Percentiles rank a stretch among this genome's conserved stretches.
Conservation (phyloP, 2,888 invertebrate species). For the Acleris sparsana region DNA sequence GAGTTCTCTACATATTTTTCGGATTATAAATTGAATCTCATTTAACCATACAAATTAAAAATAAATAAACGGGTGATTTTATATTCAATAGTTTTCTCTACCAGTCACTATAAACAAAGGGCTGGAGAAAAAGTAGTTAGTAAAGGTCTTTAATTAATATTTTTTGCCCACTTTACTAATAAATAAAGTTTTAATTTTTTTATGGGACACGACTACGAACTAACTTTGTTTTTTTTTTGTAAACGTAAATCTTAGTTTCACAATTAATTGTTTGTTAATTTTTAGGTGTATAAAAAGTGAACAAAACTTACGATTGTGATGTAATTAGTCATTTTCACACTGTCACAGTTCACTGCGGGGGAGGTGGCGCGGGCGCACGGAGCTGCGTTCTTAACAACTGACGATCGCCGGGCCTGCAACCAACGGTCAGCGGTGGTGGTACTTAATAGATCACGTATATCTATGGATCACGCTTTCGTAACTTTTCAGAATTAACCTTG, state of each 20-base stretch:
- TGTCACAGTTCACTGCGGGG: slow-evolving; percentile 64
- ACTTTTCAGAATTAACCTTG: slow-evolving; percentile 60
- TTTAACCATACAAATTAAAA: neutral
- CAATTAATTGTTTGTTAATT: neutral
- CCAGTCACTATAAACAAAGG: too few relatives aligned
- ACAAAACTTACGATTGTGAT: slow-evolving; percentile 69
- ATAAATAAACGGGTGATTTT: too few relatives aligned
- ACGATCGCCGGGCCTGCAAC: slow-evolving; percentile 63
- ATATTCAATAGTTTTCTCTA: too few relatives aligned
- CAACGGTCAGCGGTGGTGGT: slow-evolving; percentile 64
- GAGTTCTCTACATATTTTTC: neutral
- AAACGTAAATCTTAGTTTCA: neutral
- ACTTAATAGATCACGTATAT: slow-evolving; percentile 61
- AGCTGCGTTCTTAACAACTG: slow-evolving; percentile 65
- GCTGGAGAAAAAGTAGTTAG: too few relatives aligned
- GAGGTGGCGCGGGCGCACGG: slow-evolving; percentile 56
- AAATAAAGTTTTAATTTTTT: too few relatives aligned
- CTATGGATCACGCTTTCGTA: slow-evolving; percentile 50
- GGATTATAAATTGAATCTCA: neutral
- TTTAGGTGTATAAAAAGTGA: neutral
- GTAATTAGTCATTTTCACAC: slow-evolving; percentile 73
- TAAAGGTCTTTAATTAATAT: too few relatives aligned
- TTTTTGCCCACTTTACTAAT: too few relatives aligned
- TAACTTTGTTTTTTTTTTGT: too few relatives aligned
- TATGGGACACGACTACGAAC: too few relatives aligned